Base-by-base conservation (phyloP, 2,113 vertebrate genomes). In the Phocoena sinus region DNA sequence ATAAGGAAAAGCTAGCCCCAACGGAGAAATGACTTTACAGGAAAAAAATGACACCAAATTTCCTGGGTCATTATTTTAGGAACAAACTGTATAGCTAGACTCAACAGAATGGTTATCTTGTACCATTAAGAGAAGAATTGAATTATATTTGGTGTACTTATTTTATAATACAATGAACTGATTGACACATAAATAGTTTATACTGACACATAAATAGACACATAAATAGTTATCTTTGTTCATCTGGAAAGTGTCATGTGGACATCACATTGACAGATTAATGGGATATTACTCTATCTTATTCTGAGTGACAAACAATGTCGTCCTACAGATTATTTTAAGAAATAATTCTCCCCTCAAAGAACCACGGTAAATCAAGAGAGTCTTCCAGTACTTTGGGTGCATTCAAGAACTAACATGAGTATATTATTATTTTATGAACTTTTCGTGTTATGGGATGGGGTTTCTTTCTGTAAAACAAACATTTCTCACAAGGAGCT, bases 121-220 rank as follows among this genome's bases (percentile, higher is more conserved):
- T 60, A 31, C 23, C 82, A 50, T 94, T 87, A 97, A 89, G 31
- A 97, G 36, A 58, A 76, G 68, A 23, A 71, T n/a, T 71, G 44
- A 87, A 80, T 86, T 76, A 74, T 71, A 25, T 94, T 87, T 95
- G 70, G 14, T 71, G 3, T 88, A 81, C 95, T 95, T 94, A 47
- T 88, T 92, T 94, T 88, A 74, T 83, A 77, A 91, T 96, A n/a
- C 38, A 58, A 56, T 60, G 53, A 86, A 89, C 36, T 63, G 41
- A 65, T 60, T 94, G 80, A 62, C 5, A 85, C 9, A 73, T 41
- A 68, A 36, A 56, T 85, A 73, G 71, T 81, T 71, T 89, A 81
- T 50, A 50, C 4, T 50, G 88, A 62, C 5, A 85, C 9, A 73
- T 41, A 68, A 36, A 56, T 89, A 76, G 88, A 62, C 5, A 85